Evolutionary conservation across 2,797 vertebrate species (phyloP), one percentile per base, ranked within the genome.

Genomic region (Epinephelus malabaricus): DNA sequence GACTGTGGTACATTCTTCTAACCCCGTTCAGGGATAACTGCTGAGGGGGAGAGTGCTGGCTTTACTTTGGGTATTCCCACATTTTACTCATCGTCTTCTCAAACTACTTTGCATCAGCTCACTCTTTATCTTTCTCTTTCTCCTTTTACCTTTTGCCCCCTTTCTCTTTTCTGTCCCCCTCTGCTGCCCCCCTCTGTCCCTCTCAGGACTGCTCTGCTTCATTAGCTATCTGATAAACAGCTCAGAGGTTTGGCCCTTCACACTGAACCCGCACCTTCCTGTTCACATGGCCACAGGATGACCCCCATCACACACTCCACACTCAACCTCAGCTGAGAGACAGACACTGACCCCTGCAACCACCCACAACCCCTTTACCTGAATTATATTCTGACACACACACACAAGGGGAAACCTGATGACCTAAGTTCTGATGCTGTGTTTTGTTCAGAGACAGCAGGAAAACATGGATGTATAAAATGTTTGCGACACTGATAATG

Each of bases 201-300:
- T 81, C 82, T 59, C 64, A 67, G 81, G 88, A 76, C 34, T 83
- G 95, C 95, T 95, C 86, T 97, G 96, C 95, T 96, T 96, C 97
- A 97, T 97, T 98, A 96, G 95, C 94, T 93, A 93, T 92, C 94
- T 97, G 97, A 97, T 94, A 96, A 96, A 97, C 95, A 94, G 95
- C 94, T 85, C 84, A 73, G 87, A 88, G 90, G 88, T 90, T 85
- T 75, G 78, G 89, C 93, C 95, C 96, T 95, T 96, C 95, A 96
- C 92, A 87, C 91, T 83, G 74, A 87, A 86, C 93, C 94, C 89
- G 91, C 94, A 95, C 95, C 95, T 97, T 97, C 97, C 97, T 97
- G 97, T 96, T 97, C 96, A 95, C 95, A 96, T 96, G 95, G 85
- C 87, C 94, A 94, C 94, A 94, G 94, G 92, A 95, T 94, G 96